phyloP scores from a whole-genome alignment of 2,888 invertebrate species.

The Coronaproctus castanopsis region DNA sequence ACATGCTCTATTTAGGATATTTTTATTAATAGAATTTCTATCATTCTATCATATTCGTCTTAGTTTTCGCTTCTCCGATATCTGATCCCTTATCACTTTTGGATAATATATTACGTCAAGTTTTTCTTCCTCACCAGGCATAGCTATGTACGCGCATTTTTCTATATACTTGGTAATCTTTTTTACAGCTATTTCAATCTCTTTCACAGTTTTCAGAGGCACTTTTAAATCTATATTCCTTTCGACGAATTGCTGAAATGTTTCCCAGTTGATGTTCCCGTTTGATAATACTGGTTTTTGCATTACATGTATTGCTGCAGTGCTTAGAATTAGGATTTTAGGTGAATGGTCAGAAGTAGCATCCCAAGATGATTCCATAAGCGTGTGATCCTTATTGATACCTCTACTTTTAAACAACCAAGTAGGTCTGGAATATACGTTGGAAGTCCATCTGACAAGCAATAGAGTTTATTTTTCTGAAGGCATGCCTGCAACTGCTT shows the following conservation, averaged over 20 bases:
- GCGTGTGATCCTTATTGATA: background rate
- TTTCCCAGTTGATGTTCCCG: background rate
- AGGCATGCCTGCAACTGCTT: background rate
- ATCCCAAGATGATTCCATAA: background rate
- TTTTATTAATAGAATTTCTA: background rate
- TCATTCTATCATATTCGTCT: background rate
- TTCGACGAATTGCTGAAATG: no score
- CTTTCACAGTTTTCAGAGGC: background rate
- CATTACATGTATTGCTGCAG: background rate
- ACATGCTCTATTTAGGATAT: background rate
- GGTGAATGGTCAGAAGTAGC: background rate
- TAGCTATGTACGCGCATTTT: background rate
- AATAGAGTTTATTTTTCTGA: background rate
- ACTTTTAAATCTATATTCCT: background rate
- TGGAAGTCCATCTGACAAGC: background rate
- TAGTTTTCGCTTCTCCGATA: background rate
- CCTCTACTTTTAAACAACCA: background rate
- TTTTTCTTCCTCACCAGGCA: background rate
- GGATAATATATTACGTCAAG: background rate
- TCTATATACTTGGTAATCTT: no score
- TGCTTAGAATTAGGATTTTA: background rate
- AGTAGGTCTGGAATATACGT: background rate
- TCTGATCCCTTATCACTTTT: background rate
- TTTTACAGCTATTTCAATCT: background rate
- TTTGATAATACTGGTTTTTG: background rate